A percentile compares a stretch with the other conserved stretches of the same genome.
phyloP scores from a whole-genome alignment of 2,797 vertebrate genomes.

The Octomys mimax region DNA sequence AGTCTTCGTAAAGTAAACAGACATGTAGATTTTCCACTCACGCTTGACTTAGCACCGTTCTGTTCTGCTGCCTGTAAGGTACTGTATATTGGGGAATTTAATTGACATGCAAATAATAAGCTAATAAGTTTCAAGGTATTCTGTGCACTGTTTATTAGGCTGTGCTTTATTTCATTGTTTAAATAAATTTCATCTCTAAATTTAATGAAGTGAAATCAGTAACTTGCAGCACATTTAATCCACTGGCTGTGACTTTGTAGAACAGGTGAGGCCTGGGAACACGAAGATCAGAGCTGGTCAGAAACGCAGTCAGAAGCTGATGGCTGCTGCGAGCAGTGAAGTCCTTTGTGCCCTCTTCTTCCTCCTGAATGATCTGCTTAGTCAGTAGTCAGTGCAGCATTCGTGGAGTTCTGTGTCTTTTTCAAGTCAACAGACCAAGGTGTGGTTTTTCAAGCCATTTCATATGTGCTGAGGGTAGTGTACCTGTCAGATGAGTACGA shows the following conservation, averaged over 20 bases:
- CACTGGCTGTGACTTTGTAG: neutral
- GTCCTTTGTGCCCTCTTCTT: neutral
- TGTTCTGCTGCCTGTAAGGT: conserved; percentile 98
- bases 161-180: neutral
- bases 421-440: neutral
- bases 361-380: neutral
- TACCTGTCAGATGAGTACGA: conserved; percentile 4
- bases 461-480: neutral
- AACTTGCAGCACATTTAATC: neutral
- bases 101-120: conserved; percentile 53
- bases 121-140: conserved; percentile 22
- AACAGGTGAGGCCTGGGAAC: neutral
- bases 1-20: conserved; percentile 98
- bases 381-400: neutral
- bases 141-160: conserved; percentile 51
- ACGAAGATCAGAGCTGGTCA: neutral
- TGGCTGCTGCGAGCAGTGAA: neutral
- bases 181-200: conserved; percentile 64
- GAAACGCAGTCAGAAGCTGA: neutral
- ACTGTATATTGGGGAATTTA: conserved; percentile 77
- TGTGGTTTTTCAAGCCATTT: conserved; percentile 36
- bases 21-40: conserved; percentile 97
- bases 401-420: conserved; percentile 16
- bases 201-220: conserved; percentile 51
- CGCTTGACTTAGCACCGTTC: conserved; percentile 97